Conservation (phyloP, 1,140 invertebrate species). For the Idris sp. region DNA sequence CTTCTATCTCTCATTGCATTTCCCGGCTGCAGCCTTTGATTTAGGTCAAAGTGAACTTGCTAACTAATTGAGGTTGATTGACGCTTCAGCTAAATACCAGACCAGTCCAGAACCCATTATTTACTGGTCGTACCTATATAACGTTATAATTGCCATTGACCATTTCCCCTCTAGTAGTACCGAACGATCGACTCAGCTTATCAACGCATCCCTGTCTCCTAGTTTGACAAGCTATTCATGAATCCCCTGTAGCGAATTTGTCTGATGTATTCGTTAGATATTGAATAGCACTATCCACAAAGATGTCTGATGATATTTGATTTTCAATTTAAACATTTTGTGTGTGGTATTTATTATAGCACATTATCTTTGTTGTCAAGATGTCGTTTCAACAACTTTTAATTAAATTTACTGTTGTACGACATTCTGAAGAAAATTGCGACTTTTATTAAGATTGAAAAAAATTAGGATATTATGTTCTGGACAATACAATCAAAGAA, state of each 20-base stretch:
- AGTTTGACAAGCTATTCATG: slow-evolving; percentile 62
- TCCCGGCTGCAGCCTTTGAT: slow-evolving; percentile 68
- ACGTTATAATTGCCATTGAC: slow-evolving; percentile 75
- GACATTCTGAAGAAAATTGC: too few relatives aligned
- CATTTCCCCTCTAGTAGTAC: slow-evolving; percentile 63
- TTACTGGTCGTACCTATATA: slow-evolving; percentile 70
- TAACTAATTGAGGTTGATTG: slow-evolving; percentile 78
- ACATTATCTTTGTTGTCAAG: too few relatives aligned
- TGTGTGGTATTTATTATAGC: too few relatives aligned
- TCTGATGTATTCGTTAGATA: slow-evolving; percentile 52
- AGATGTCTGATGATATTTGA: slow-evolving; percentile 36
- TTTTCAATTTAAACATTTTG: slow-evolving; percentile 2
- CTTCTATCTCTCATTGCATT: slow-evolving; percentile 46
- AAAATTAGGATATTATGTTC: too few relatives aligned
- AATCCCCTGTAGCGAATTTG: slow-evolving; percentile 50
- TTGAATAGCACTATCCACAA: slow-evolving; percentile 51
- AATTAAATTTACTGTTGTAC: too few relatives aligned
- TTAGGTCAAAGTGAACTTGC: slow-evolving; percentile 70
- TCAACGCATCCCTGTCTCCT: slow-evolving; percentile 62
- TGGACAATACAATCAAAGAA: too few relatives aligned
- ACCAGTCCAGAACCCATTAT: slow-evolving; percentile 74
- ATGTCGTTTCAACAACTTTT: too few relatives aligned
- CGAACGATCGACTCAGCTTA: slow-evolving; percentile 69
- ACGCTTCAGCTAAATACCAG: slow-evolving; percentile 74
- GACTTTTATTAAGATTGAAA: too few relatives aligned